Percentiles rank a stretch among this genome's conserved stretches.
These are phyloP conservation scores for Pachyrhynchus sulphureomaculatus DNA, from an alignment of 1,140 invertebrate genomes.

Conservation along the genomic window DNA sequence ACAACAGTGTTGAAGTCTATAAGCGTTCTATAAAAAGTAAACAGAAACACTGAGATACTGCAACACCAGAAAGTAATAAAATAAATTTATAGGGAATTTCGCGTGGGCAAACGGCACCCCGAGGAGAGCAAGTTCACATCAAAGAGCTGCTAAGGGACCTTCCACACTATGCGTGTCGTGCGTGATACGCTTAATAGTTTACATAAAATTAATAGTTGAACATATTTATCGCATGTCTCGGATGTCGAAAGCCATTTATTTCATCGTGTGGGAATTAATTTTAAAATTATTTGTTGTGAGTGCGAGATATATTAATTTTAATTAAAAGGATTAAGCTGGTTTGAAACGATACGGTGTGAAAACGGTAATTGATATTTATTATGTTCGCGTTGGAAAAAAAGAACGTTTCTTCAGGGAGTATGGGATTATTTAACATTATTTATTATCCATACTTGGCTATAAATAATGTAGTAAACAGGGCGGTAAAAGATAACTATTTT, in stretches of 20 bases:
- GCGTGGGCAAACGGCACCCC: slow-evolving; percentile 3
- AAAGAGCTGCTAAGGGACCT: slow-evolving; percentile 15
- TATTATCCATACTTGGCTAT: too few species aligned
- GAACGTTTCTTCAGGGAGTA: too few species aligned
- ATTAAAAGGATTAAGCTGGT: neutral
- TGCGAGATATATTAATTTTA: slow-evolving; percentile 6
- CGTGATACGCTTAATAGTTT: slow-evolving; percentile 19
- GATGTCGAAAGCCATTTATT: slow-evolving; percentile 13
- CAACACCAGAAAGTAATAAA: neutral
- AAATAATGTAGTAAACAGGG: too few species aligned
- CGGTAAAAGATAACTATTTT: too few species aligned
- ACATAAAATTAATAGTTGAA: slow-evolving; percentile 24
- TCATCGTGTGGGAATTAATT: neutral
- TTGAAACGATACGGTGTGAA: neutral
- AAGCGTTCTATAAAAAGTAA: too few species aligned
- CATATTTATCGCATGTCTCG: slow-evolving; percentile 15
- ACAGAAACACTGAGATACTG: too few species aligned
- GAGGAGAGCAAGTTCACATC: neutral
- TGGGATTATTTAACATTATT: too few species aligned
- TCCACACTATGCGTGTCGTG: slow-evolving; percentile 9
- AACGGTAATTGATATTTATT: neutral
- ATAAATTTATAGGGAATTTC: slow-evolving; percentile 7
- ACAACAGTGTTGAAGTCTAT: too few species aligned
- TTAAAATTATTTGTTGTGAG: slow-evolving; percentile 9
- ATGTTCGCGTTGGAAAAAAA: neutral